Conservation (phyloP, 2,113 vertebrate species). For the Cercocebus atys region DNA sequence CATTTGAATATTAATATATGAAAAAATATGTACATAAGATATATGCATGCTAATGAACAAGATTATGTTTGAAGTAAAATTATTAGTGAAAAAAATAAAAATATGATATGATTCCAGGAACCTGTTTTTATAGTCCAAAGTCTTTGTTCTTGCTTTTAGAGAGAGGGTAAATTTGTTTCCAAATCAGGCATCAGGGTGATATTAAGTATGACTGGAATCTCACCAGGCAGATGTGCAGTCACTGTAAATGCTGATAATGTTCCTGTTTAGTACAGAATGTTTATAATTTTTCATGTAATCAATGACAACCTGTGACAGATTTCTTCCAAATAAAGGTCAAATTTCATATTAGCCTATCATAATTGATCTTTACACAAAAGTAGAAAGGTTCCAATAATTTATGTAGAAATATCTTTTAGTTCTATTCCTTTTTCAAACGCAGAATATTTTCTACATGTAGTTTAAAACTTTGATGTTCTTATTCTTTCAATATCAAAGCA, state of each 20-base stretch:
- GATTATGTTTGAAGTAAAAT: slow-evolving; percentile 33
- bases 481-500: not conserved
- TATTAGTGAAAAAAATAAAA: not conserved
- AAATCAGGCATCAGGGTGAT: not conserved
- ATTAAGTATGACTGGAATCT: not conserved
- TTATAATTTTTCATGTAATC: slow-evolving; percentile 64
- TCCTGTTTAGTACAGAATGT: slow-evolving; percentile 53
- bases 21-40: not conserved
- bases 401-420: not conserved
- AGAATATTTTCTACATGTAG: not conserved
- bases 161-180: not conserved
- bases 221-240: slow-evolving; percentile 16
- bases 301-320: slow-evolving; percentile 67
- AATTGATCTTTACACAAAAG: slow-evolving; percentile 55
- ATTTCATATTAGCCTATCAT: slow-evolving; percentile 51
- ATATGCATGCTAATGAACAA: not conserved
- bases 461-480: not conserved
- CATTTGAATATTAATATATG: not conserved
- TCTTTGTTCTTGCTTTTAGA: not conserved
- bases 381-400: slow-evolving; percentile 46
- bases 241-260: not conserved
- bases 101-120: not conserved
- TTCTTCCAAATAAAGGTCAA: slow-evolving; percentile 67
- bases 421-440: not conserved
- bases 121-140: not conserved